These are phyloP conservation scores for Sapajus apella DNA, from an alignment of 2,113 vertebrate species.

Conservation along the genomic window DNA sequence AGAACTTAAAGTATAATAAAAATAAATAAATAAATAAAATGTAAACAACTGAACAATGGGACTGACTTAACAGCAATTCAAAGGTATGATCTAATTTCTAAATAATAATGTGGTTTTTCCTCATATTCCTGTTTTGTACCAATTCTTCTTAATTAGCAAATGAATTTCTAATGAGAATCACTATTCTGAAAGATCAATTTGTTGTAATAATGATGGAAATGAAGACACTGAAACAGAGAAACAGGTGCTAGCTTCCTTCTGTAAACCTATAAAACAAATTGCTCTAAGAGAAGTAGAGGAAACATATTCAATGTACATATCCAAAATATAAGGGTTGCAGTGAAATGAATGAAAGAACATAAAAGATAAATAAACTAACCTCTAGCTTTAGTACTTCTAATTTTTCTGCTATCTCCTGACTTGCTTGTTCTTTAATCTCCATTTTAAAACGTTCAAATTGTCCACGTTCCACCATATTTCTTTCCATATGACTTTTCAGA, in stretches of 20 bases:
- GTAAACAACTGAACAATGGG: background rate
- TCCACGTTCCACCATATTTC: constrained; percentile 81
- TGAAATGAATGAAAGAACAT: background rate
- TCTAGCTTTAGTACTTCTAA: constrained; percentile 92
- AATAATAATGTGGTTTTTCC: background rate
- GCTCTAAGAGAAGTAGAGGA: background rate
- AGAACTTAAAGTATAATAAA: too few relatives aligned
- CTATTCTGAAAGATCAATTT: too few relatives aligned
- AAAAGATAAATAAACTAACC: constrained; percentile 76
- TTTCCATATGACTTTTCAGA: constrained; percentile 84
- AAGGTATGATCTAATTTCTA: background rate
- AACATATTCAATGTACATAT: background rate
- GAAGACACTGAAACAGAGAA: background rate
- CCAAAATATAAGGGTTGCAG: background rate
- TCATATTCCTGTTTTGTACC: background rate
- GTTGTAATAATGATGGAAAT: background rate
- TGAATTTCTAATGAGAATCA: too few relatives aligned
- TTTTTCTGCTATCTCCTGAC: constrained; percentile 88
- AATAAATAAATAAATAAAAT: too few relatives aligned
- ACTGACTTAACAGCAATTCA: background rate
- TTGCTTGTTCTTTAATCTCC: constrained; percentile 87
- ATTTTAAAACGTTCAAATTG: constrained; percentile 87
- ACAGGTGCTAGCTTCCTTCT: background rate
- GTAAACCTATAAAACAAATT: background rate
- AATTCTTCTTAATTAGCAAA: background rate